Percentiles rank a stretch among this genome's conserved stretches.
Evolutionary conservation across 1,140 invertebrate species (phyloP).

Genomic region (Campoletis sonorensis): DNA sequence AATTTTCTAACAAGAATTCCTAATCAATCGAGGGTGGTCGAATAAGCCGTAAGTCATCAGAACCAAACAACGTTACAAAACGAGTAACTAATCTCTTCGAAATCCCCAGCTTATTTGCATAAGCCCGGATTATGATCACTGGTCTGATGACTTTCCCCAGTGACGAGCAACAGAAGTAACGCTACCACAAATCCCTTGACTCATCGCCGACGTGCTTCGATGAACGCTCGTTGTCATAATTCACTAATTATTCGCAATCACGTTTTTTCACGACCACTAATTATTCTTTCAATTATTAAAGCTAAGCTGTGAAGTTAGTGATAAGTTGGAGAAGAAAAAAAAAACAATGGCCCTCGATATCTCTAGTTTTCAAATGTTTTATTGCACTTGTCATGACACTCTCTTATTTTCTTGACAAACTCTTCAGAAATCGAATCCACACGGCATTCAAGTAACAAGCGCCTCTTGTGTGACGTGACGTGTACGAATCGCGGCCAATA

Average conservation of each 20-base stretch:
- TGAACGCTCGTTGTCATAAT: neutral
- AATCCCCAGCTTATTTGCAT: constrained; percentile 62
- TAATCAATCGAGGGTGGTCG: neutral
- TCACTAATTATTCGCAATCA: no score
- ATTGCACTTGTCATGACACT: neutral
- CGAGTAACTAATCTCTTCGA: constrained; percentile 63
- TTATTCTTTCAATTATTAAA: no score
- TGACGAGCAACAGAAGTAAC: neutral
- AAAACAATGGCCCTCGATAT: no score
- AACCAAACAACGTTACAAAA: constrained; percentile 47
- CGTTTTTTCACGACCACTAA: no score
- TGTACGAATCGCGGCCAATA: constrained; percentile 8
- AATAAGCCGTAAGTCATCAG: neutral
- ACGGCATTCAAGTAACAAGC: neutral
- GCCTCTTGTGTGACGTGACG: neutral
- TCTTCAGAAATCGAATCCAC: neutral
- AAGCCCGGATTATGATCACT: constrained; percentile 63
- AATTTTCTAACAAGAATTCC: neutral
- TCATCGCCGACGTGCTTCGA: neutral
- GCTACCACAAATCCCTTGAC: neutral
- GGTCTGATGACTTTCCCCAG: constrained; percentile 53
- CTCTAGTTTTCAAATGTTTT: neutral
- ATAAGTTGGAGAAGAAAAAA: no score
- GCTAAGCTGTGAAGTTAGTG: no score
- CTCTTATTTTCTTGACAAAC: neutral